Evolutionary conservation across 2,888 invertebrate species (phyloP).

Genomic region (Cybosia mesomella): DNA sequence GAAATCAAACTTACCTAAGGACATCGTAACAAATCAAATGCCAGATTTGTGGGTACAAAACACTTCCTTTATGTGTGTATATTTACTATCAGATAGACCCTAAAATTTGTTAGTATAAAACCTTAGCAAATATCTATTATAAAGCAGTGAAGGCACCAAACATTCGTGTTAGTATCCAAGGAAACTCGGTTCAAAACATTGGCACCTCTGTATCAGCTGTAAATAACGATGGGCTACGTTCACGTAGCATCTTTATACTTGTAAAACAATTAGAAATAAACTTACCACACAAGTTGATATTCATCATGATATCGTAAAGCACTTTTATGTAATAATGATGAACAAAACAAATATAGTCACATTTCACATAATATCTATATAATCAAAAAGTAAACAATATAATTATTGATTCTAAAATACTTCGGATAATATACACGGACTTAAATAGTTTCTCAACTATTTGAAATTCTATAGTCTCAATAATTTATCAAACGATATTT

Average conservation of each 20-base stretch:
- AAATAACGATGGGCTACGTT: not conserved
- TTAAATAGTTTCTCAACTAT: not conserved
- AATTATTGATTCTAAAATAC: not conserved
- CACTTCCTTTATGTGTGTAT: not conserved
- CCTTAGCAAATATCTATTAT: constrained; percentile 34
- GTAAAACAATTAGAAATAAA: not conserved
- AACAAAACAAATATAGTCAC: not conserved
- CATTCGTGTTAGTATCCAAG: constrained; percentile 49
- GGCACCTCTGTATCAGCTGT: not conserved
- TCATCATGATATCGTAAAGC: not conserved
- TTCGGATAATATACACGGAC: not conserved
- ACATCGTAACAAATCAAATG: constrained; percentile 7
- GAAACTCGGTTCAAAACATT: constrained; percentile 58
- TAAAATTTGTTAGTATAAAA: not conserved
- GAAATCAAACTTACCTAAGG: constrained; percentile 5
- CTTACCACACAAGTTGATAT: not conserved
- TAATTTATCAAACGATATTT: constrained; percentile 7
- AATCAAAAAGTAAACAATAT: not conserved
- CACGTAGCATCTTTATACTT: not conserved
- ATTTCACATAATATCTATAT: not conserved
- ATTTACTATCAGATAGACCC: not conserved
- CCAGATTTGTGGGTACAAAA: not conserved
- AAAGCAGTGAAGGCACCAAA: not conserved
- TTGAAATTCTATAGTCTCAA: not conserved
- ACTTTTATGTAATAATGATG: not conserved